Evolutionary conservation across 2,888 invertebrate species (phyloP).

Genomic region (Aspidiotus rigidus): DNA sequence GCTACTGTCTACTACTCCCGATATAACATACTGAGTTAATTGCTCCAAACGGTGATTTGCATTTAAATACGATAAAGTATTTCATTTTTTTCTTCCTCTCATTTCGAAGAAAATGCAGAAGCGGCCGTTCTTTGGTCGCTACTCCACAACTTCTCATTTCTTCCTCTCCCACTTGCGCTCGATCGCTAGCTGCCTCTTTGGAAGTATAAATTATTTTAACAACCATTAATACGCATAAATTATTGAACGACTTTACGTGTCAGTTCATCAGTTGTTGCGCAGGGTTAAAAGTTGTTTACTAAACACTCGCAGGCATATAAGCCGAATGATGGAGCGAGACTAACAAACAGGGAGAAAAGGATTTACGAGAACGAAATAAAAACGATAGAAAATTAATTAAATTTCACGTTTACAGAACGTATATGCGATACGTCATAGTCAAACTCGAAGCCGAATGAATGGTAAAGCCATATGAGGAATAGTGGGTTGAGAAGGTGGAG

Average conservation of each 20-base stretch:
- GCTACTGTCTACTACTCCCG: background rate
- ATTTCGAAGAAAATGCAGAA: background rate
- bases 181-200: no score
- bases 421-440: no score
- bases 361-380: conserved; percentile 3
- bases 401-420: background rate
- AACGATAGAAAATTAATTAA: conserved; percentile 2
- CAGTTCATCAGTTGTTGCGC: background rate
- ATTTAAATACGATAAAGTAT: conserved; percentile 2
- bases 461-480: no score
- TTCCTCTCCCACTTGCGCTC: no score
- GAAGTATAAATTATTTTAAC: conserved; percentile 3
- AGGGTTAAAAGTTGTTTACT: background rate
- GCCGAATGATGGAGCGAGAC: background rate
- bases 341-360: background rate
- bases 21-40: conserved; percentile 2
- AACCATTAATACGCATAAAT: conserved; percentile 3
- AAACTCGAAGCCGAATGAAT: no score
- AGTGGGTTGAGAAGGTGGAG: no score
- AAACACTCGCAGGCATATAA: background rate
- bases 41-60: conserved; percentile 1
- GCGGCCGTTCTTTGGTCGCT: background rate
- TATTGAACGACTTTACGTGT: background rate
- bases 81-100: no score
- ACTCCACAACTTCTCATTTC: background rate